Percentiles rank a stretch among this genome's conserved stretches.
These are phyloP conservation scores for Myodes glareolus DNA, from an alignment of 2,113 vertebrate species.

Conservation along the genomic window DNA sequence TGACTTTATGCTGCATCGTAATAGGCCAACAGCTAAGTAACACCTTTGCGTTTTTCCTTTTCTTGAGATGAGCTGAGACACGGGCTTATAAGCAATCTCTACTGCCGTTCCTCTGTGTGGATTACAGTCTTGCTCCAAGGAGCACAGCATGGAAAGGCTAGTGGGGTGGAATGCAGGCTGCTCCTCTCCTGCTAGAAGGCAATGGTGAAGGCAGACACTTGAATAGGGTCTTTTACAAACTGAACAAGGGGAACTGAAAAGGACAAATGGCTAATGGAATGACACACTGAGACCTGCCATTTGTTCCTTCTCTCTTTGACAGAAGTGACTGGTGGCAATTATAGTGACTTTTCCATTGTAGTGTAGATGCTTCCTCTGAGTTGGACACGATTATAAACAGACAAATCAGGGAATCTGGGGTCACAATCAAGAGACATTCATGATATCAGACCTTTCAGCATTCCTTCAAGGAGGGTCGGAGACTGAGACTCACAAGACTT, in stretches of 20 bases:
- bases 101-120: neutral
- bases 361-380: neutral
- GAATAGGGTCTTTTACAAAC: neutral
- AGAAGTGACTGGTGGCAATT: neutral
- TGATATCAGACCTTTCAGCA: neutral
- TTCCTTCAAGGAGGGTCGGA: neutral
- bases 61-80: slow-evolving; percentile 4
- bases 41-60: slow-evolving; percentile 3
- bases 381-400: neutral
- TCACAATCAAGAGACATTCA: neutral
- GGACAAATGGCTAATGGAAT: neutral
- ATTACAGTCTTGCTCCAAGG: neutral
- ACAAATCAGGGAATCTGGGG: neutral
- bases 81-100: neutral
- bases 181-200: neutral
- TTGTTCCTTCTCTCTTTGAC: neutral
- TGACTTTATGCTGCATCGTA: neutral
- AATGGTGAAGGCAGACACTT: neutral
- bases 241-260: neutral
- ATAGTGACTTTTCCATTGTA: neutral
- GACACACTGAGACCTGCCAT: neutral
- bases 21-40: neutral
- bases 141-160: neutral
- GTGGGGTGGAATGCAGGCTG: neutral
- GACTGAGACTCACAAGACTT: neutral